Evolutionary conservation across 2,797 vertebrate genomes (phyloP).

Genomic region (Gobio occitaniae): DNA sequence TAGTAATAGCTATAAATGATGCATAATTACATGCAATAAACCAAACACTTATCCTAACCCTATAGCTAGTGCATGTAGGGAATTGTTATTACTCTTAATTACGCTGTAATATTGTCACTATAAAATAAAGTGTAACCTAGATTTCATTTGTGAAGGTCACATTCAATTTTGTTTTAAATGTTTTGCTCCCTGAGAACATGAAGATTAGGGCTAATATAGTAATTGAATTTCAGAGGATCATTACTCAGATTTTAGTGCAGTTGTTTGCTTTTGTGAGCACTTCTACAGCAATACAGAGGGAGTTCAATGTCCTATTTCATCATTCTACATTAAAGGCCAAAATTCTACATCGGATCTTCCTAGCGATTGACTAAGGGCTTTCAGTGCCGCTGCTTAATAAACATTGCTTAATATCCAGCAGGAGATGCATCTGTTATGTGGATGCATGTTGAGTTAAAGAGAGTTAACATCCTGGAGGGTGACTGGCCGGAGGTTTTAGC

Average conservation of each 20-base stretch:
- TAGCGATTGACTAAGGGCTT: conserved; percentile 16
- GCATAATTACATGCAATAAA: no score
- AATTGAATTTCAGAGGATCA: neutral
- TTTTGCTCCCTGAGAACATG: neutral
- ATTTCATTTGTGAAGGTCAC: neutral
- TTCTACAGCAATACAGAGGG: neutral
- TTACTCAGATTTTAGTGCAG: neutral
- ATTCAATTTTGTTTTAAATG: neutral
- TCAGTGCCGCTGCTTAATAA: conserved; percentile 5
- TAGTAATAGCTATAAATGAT: no score
- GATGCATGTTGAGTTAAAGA: neutral
- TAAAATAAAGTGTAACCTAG: no score
- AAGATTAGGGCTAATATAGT: neutral
- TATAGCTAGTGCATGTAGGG: no score
- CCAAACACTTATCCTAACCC: no score
- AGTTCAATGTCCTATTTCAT: conserved; percentile 44
- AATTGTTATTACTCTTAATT: no score
- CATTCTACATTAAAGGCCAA: conserved; percentile 1
- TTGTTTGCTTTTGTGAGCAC: conserved; percentile 30
- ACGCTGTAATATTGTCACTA: no score
- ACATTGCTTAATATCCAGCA: conserved; percentile 32
- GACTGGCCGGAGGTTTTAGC: conserved; percentile 19
- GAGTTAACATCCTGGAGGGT: conserved; percentile 9
- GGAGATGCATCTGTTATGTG: conserved; percentile 21
- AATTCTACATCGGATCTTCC: neutral